Conservation (phyloP, 2,113 vertebrate species). For the Pterocles gutturalis region DNA sequence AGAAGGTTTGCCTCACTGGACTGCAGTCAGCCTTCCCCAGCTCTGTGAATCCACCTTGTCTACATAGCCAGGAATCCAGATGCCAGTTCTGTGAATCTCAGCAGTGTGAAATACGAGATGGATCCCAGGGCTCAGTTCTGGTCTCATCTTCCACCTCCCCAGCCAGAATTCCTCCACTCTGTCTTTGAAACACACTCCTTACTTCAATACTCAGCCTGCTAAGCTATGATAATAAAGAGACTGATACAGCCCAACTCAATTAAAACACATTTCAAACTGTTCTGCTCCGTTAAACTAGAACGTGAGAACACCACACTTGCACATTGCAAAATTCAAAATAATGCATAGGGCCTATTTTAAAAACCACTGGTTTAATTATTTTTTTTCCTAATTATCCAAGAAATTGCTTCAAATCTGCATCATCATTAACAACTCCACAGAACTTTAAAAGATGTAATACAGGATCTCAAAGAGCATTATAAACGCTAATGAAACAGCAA, state of each 20-base stretch:
- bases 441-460: background rate
- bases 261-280: background rate
- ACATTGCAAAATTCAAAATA: background rate
- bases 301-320: background rate
- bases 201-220: background rate
- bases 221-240: background rate
- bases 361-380: background rate
- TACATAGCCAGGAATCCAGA: background rate
- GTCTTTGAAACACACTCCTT: background rate
- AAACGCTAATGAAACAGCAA: background rate
- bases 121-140: background rate
- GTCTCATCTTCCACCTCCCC: background rate
- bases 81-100: background rate
- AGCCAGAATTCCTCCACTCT: background rate
- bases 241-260: background rate
- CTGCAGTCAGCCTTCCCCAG: background rate
- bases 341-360: background rate
- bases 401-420: background rate
- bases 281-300: slow-evolving; percentile 7
- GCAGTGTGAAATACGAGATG: background rate
- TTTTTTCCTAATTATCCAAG: background rate
- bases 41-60: background rate
- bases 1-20: background rate
- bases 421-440: background rate
- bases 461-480: background rate